phyloP scores from a whole-genome alignment of 37 sponge, comb jelly and placozoan species.

The Spongia lamella region DNA sequence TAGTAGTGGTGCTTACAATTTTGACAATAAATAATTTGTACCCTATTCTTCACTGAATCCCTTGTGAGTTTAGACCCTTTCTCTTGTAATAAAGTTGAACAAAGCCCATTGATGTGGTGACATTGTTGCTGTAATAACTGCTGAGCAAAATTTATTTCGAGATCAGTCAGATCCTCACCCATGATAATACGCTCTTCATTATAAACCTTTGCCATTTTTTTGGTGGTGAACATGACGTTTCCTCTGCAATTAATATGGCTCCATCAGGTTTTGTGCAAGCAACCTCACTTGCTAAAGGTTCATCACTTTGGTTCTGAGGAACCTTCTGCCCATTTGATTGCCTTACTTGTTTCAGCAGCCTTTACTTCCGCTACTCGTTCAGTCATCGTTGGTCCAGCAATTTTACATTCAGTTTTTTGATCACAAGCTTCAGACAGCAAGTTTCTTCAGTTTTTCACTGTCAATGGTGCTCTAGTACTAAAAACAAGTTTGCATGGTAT shows the following conservation, averaged over 20 bases:
- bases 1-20: slow-evolving; percentile 25
- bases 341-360: too few relatives aligned
- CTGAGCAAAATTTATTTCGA: slow-evolving; percentile 36
- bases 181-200: not conserved
- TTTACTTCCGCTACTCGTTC: too few relatives aligned
- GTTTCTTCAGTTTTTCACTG: slow-evolving; percentile 23
- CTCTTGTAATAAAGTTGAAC: slow-evolving; percentile 2
- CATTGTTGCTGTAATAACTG: slow-evolving; percentile 14
- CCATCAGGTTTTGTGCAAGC: not conserved
- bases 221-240: too few relatives aligned
- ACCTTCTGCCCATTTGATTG: too few relatives aligned
- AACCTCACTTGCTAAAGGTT: not conserved
- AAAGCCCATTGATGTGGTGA: slow-evolving; percentile 11
- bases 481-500: slow-evolving; percentile 35
- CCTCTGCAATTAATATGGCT: too few relatives aligned
- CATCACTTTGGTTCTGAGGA: too few relatives aligned
- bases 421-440: not conserved
- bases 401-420: too few relatives aligned
- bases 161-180: slow-evolving; percentile 18
- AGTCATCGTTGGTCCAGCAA: too few relatives aligned
- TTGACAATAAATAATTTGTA: slow-evolving; percentile 21
- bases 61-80: not conserved
- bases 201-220: not conserved
- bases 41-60: too few relatives aligned
- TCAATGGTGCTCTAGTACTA: slow-evolving; percentile 1